phyloP scores from a whole-genome alignment of 2,888 invertebrate genomes.

The Caenorhabditis afra region DNA sequence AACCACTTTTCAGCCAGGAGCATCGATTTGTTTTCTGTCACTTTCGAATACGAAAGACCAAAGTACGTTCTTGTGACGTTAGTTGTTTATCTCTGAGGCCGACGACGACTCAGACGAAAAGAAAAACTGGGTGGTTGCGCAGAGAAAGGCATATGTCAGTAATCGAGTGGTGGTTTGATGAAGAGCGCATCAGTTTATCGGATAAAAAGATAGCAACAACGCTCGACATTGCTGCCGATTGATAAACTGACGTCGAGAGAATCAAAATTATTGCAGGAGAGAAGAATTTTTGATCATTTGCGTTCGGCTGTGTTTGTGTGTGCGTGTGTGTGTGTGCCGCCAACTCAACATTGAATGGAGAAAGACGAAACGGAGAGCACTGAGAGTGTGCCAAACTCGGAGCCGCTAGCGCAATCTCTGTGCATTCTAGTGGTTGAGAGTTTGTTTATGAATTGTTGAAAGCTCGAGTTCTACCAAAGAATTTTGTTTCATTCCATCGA shows the following conservation, averaged over 20 bases:
- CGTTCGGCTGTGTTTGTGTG: no score
- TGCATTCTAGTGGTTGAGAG: background rate
- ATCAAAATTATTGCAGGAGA: slow-evolving; percentile 17
- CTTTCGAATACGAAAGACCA: background rate
- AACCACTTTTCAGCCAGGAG: no score
- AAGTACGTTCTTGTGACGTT: background rate
- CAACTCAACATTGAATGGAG: background rate
- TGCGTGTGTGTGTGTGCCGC: slow-evolving; percentile 32
- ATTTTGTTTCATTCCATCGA: no score
- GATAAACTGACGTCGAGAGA: slow-evolving; percentile 20
- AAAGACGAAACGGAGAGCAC: slow-evolving; percentile 3
- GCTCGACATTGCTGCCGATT: background rate
- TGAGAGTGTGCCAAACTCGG: slow-evolving; percentile 2
- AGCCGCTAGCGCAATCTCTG: slow-evolving; percentile 7
- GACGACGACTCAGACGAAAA: background rate
- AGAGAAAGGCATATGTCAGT: background rate
- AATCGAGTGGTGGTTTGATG: background rate
- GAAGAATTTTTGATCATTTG: slow-evolving; percentile 22
- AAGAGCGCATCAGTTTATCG: background rate
- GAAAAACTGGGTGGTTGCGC: background rate
- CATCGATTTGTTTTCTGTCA: no score
- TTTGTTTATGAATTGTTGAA: slow-evolving; percentile 7
- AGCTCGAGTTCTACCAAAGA: slow-evolving; percentile 1
- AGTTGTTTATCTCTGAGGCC: background rate
- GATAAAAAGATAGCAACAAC: slow-evolving; percentile 1